Evolutionary conservation across 2,888 invertebrate species (phyloP).

Genomic region (Acanthosepion pharaonis): DNA sequence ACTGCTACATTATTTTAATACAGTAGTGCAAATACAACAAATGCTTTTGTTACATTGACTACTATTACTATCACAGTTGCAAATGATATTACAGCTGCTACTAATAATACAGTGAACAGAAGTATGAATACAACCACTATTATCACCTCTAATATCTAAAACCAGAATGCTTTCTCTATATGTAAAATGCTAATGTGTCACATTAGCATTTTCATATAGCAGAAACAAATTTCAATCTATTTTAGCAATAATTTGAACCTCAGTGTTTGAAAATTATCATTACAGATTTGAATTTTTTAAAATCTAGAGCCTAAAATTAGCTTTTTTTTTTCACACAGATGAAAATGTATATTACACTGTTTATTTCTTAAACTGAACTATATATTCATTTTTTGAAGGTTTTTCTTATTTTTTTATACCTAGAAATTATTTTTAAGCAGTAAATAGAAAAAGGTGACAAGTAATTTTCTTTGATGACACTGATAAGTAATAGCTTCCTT

Average conservation of each 20-base stretch:
- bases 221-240: not conserved
- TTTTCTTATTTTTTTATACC: too few relatives aligned
- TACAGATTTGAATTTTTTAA: not conserved
- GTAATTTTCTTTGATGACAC: not conserved
- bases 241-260: not conserved
- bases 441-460: not conserved
- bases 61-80: not conserved
- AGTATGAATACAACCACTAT: not conserved
- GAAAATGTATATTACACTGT: not conserved
- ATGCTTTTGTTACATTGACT: not conserved
- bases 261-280: not conserved
- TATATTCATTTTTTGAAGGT: not conserved
- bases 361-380: not conserved
- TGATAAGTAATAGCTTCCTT: not conserved
- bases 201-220: slow-evolving; percentile 9
- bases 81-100: not conserved
- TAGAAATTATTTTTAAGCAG: not conserved
- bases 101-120: not conserved
- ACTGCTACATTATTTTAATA: not conserved
- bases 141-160: slow-evolving; percentile 22
- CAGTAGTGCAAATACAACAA: not conserved
- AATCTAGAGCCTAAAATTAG: not conserved
- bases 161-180: not conserved
- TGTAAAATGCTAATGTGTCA: not conserved
- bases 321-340: not conserved